Base-by-base conservation (phyloP, 2,797 vertebrate species). In the Stomatorhinus walkeri region DNA sequence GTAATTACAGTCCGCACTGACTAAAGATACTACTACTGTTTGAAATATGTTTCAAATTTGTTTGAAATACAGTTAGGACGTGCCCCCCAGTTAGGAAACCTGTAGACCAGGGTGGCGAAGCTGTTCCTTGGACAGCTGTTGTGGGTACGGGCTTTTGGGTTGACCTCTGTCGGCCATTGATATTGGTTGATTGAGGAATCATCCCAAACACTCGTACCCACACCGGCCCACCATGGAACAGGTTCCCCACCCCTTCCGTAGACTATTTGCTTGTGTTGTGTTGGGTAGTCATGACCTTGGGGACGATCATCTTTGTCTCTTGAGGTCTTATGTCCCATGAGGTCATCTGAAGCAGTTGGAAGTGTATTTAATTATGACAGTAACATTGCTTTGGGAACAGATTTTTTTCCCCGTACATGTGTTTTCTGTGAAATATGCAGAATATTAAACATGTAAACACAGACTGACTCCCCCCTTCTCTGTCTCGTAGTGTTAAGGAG, bases 401-500 rank as follows among this genome's bases (percentile, higher is more conserved):
- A 1, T 72, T 32, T 28, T 32, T 79, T 43, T 8, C 1, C 16
- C 16, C 43, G 9, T 43, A 46, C 16, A 81, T 81, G 76, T 22
- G 19, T 81, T 9, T 46, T 81, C 8, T 81, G 40, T 46, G 40
- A 22, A 19, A 9, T 22, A n/a, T 81, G 3, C 7, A 7, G 32
- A 19, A 16, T 36, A 76, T 76, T 36, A 76, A 76, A 76, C 28
- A 76, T 8, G 32, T 76, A 19, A 76, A 22, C 76, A 43, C 16
- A 81, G 76, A 40, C 40, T 46, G 36, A 79, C 16, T 46, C 16
- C 72, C 72, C 72, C 12, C 10, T 76, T 46, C 46, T 89, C 86
- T 88, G 86, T 88, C 46, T 92, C 91, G 4, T 91, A 98, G 97
- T 96, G 95, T 95, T 96, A 96, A 96, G 97, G 97, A 98, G 96